phyloP scores from a whole-genome alignment of 2,888 invertebrate genomes.

The Serripes groenlandicus region DNA sequence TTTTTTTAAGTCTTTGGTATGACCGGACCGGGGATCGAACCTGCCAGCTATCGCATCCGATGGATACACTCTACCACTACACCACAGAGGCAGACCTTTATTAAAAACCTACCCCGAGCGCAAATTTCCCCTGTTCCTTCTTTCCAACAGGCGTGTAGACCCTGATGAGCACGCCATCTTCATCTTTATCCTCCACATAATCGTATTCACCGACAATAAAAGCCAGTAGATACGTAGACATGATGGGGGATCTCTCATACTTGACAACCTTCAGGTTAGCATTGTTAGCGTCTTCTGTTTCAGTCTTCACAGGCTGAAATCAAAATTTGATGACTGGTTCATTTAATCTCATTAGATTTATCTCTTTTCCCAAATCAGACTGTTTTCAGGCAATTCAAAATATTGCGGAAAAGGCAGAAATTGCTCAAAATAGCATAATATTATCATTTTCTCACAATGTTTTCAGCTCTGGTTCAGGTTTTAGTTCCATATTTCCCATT shows the following conservation, averaged over 20 bases:
- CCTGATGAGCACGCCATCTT: slow-evolving; percentile 91
- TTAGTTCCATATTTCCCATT: no score
- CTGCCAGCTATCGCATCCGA: no score
- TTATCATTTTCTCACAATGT: not conserved
- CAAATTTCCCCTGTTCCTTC: slow-evolving; percentile 96
- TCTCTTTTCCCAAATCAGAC: no score
- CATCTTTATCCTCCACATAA: slow-evolving; percentile 94
- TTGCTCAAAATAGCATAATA: not conserved
- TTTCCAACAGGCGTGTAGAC: slow-evolving; percentile 93
- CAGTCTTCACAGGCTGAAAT: slow-evolving; percentile 81
- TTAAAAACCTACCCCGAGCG: slow-evolving; percentile 92
- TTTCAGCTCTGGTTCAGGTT: no score
- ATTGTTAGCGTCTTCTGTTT: slow-evolving; percentile 77
- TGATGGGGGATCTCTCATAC: slow-evolving; percentile 95
- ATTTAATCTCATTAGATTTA: no score
- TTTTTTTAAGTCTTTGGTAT: no score
- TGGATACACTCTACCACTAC: no score
- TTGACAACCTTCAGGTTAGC: slow-evolving; percentile 88
- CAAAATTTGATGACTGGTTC: not conserved
- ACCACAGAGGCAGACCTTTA: no score
- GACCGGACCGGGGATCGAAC: no score
- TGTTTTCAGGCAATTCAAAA: no score
- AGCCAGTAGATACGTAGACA: slow-evolving; percentile 98
- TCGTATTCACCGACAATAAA: slow-evolving; percentile 98
- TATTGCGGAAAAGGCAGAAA: not conserved